Percentiles rank a stretch among this genome's conserved stretches.
Conservation (phyloP, 1,140 invertebrate genomes). For the Druon quercuslanigerum region DNA sequence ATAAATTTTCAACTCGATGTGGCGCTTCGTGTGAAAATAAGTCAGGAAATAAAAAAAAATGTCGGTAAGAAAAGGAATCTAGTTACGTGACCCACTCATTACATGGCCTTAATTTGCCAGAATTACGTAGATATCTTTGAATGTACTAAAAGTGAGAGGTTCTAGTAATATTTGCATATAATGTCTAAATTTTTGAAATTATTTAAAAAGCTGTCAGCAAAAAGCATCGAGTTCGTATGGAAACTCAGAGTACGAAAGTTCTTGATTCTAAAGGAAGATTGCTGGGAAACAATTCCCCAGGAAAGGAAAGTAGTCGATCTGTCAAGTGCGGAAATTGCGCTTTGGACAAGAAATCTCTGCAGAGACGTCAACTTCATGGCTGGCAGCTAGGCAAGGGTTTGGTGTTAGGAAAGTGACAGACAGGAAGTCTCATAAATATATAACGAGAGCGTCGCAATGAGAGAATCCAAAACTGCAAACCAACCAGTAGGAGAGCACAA, state of each 20-base stretch:
- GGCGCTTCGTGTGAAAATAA: too few relatives aligned
- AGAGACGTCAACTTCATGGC: slow-evolving; percentile 27
- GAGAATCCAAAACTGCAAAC: neutral
- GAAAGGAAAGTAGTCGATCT: slow-evolving; percentile 17
- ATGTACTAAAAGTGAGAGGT: too few relatives aligned
- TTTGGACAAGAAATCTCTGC: slow-evolving; percentile 14
- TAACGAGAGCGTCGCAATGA: neutral
- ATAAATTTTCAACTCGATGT: too few relatives aligned
- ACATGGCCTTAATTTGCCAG: too few relatives aligned
- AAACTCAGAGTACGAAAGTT: neutral
- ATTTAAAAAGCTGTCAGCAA: too few relatives aligned
- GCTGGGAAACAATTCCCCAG: neutral
- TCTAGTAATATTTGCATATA: too few relatives aligned
- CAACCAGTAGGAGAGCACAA: slow-evolving; percentile 4
- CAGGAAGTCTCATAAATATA: slow-evolving; percentile 18
- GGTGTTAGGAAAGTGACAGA: slow-evolving; percentile 28
- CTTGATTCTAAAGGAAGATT: neutral
- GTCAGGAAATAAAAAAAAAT: too few relatives aligned
- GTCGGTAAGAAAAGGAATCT: too few relatives aligned
- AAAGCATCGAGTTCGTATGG: neutral
- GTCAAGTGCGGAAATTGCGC: slow-evolving; percentile 18
- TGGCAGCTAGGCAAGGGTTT: slow-evolving; percentile 5
- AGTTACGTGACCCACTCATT: too few relatives aligned
- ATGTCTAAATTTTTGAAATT: too few relatives aligned
- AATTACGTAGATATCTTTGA: too few relatives aligned